Base-by-base conservation (phyloP, 2,113 vertebrate species). In the Varanus salvator region DNA sequence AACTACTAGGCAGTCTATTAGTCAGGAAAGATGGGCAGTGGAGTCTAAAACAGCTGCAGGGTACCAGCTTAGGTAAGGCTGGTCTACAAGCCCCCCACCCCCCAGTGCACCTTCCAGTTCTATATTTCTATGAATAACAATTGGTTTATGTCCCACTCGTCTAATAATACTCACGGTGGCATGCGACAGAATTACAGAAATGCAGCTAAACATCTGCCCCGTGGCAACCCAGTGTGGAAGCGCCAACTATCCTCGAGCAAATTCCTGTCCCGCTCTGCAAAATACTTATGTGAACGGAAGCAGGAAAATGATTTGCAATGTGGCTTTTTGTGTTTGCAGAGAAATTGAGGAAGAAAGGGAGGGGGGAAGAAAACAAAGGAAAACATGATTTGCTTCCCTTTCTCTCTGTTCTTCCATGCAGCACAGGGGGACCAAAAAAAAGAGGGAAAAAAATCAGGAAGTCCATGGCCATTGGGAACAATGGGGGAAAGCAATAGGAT, bases 291-390 rank as follows among this genome's bases (percentile, higher is more conserved):
- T 93, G 95, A 96, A 94, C 0, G 69, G 93, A 97, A 96, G 96
- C 97, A 97, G 97, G 97, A 97, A 97, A 96, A 96, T 94, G 86
- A 92, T 94, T 95, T 85, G 94, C 97, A 97, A 97, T 97, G 94
- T 95, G 96, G 96, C 94, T 97, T 97, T 97, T 96, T 96, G 96
- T 97, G 96, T 97, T 97, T 94, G 87, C 89, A 83, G 68, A 91
- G 92, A 90, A 95, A 97, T 93, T 93, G 95, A 48, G 0, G 96
- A 92, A 96, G 94, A 95, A 97, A 96, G 95, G 96, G 44, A 8
- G 71, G 96, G 44, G 44, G 71, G 71, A 8, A 72, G 1, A 77
- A 11, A 60, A 57, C 7, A 9, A 57, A 60, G 14, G 15, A 48
- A 78, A 50, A 50, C 21, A 77, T 21, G 12, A 76, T 48, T 64